Evolutionary conservation across 2,797 vertebrate genomes (phyloP).

Genomic region (Tragopan temminckii): DNA sequence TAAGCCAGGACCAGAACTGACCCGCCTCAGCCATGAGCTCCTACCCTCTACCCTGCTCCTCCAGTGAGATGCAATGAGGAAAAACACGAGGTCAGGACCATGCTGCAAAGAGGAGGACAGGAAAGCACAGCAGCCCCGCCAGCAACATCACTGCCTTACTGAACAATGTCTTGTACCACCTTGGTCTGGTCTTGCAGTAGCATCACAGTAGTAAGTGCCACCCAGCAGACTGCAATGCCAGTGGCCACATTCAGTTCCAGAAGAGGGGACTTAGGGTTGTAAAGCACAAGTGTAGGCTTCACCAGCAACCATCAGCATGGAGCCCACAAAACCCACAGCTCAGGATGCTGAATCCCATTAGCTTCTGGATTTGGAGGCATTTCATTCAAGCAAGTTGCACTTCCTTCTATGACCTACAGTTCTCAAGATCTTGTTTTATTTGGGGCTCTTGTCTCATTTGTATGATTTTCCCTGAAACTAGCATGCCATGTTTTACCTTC

Average conservation of each 20-base stretch:
- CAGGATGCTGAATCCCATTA: background rate
- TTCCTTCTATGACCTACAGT: background rate
- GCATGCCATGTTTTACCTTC: background rate
- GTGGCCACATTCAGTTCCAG: background rate
- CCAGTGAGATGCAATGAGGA: background rate
- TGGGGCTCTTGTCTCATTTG: background rate
- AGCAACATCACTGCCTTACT: background rate
- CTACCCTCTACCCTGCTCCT: background rate
- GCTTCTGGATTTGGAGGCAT: background rate
- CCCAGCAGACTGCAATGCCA: background rate
- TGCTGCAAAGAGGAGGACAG: rapidly evolving
- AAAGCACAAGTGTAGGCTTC: background rate
- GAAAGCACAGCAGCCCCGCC: background rate
- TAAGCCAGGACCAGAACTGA: background rate
- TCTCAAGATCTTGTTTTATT: background rate
- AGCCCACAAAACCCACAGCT: background rate
- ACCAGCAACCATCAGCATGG: background rate
- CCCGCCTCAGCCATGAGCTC: background rate
- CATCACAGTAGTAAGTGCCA: background rate
- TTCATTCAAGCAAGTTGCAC: background rate
- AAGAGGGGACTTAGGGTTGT: background rate
- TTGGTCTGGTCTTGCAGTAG: background rate
- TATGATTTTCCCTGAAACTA: background rate
- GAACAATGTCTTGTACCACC: rapidly evolving
- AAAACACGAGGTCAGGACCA: background rate